Percentiles rank a stretch among this genome's conserved stretches.
phyloP scores from a whole-genome alignment of 2,888 invertebrate species.

The Kuschelorhynchus macadamiae region DNA sequence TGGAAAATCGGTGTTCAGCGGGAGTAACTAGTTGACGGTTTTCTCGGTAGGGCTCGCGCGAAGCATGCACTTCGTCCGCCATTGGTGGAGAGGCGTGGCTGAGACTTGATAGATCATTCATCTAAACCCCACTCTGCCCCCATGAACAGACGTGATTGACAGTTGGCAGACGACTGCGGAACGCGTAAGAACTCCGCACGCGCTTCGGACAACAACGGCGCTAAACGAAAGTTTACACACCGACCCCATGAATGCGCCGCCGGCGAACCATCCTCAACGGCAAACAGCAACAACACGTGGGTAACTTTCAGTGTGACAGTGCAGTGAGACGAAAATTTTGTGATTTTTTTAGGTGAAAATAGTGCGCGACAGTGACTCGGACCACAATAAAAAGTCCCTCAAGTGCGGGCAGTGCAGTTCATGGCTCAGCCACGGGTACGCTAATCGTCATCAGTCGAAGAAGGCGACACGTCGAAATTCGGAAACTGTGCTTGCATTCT shows the following conservation, averaged over 20 bases:
- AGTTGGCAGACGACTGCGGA: constrained; percentile 78
- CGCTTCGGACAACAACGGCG: constrained; percentile 63
- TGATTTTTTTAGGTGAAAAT: constrained; percentile 45
- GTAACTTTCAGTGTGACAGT: constrained; percentile 58
- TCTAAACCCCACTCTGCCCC: constrained; percentile 72
- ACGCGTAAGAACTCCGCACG: constrained; percentile 74
- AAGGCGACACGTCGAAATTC: constrained; percentile 55
- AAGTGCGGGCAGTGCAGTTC: constrained; percentile 79
- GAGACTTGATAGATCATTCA: constrained; percentile 69
- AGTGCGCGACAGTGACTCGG: constrained; percentile 57
- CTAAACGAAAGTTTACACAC: constrained; percentile 58
- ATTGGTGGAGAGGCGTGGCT: constrained; percentile 67
- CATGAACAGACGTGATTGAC: constrained; percentile 74
- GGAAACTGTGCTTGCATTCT: constrained; percentile 55
- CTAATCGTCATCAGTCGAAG: constrained; percentile 63
- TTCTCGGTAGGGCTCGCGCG: constrained; percentile 69
- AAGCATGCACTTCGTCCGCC: constrained; percentile 66
- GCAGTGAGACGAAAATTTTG: constrained; percentile 55
- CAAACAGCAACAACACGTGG: constrained; percentile 54
- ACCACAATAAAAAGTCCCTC: constrained; percentile 55
- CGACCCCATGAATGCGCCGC: constrained; percentile 55
- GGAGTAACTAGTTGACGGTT: constrained; percentile 54
- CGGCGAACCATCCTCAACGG: constrained; percentile 54
- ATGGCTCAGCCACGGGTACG: constrained; percentile 94
- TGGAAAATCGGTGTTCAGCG: constrained; percentile 61